phyloP scores from a whole-genome alignment of 2,888 invertebrate species.

The Schizaphis graminum region DNA sequence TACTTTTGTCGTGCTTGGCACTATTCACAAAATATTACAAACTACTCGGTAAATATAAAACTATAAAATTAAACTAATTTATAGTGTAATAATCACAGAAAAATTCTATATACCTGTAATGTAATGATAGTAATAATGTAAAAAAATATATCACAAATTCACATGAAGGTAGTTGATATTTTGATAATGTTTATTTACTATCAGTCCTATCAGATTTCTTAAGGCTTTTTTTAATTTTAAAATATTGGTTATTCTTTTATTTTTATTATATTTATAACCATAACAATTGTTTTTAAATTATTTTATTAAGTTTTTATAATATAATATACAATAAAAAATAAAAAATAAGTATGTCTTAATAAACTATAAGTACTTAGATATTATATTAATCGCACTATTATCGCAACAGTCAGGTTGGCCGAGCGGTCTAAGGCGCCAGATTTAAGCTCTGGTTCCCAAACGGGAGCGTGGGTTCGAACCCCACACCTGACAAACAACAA shows the following conservation, averaged over 20 bases:
- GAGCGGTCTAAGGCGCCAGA: conserved; percentile 88
- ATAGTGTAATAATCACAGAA: not conserved
- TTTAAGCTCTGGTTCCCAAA: conserved; percentile 86
- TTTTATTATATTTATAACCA: not conserved
- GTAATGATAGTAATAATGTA: not conserved
- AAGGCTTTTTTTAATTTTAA: not conserved
- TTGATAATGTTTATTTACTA: not conserved
- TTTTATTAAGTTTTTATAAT: not conserved
- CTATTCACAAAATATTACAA: not conserved
- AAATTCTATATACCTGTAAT: not conserved
- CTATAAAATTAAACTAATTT: not conserved
- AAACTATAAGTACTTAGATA: not conserved
- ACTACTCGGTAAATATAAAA: not conserved
- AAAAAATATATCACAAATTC: not conserved
- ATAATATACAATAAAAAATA: not conserved
- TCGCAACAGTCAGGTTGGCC: conserved; percentile 86
- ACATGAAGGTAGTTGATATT: not conserved
- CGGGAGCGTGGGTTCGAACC: conserved; percentile 89
- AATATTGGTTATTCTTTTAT: not conserved
- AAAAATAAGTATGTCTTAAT: not conserved
- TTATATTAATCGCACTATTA: not conserved
- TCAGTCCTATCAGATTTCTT: too few species aligned
- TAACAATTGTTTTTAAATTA: not conserved
- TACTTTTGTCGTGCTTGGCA: not conserved
- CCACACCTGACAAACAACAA: conserved; percentile 74